Percentiles rank a stretch among this genome's conserved stretches.
Conservation (phyloP, 2,888 invertebrate genomes). For the Sinhomidia bicolor region DNA sequence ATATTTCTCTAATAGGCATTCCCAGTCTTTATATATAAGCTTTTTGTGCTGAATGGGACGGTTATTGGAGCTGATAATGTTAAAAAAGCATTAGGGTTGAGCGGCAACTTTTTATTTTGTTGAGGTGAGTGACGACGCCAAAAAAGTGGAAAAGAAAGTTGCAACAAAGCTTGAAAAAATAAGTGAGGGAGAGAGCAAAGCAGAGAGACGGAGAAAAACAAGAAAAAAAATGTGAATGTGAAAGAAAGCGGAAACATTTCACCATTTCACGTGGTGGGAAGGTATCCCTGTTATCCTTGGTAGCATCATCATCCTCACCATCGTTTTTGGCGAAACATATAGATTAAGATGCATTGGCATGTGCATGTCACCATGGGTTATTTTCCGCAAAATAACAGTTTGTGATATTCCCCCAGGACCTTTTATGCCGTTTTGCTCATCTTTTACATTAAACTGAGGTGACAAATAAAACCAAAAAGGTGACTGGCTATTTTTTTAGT, state of each 20-base stretch:
- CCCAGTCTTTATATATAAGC: too few relatives aligned
- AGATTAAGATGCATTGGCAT: not conserved
- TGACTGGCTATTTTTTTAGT: too few relatives aligned
- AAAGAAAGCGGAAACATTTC: not conserved
- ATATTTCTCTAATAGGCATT: not conserved
- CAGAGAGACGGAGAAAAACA: too few relatives aligned
- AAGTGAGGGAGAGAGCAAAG: too few relatives aligned
- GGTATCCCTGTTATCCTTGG: not conserved
- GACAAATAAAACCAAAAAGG: too few relatives aligned
- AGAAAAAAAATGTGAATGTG: not conserved
- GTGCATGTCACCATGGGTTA: too few relatives aligned
- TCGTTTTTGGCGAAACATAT: not conserved
- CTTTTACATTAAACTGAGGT: too few relatives aligned
- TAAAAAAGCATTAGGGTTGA: not conserved
- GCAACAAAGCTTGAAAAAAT: not conserved
- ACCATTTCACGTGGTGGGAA: not conserved
- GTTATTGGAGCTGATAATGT: too few relatives aligned
- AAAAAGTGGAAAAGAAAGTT: constrained; percentile 4
- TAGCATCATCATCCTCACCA: not conserved
- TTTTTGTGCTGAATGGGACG: too few relatives aligned
- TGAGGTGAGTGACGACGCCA: not conserved
- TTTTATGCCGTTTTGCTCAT: too few relatives aligned
- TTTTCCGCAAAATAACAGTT: too few relatives aligned
- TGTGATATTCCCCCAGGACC: too few relatives aligned
- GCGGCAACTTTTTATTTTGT: not conserved